Evolutionary conservation across 2,888 invertebrate species (phyloP).

Genomic region (Polymixis lichenea): DNA sequence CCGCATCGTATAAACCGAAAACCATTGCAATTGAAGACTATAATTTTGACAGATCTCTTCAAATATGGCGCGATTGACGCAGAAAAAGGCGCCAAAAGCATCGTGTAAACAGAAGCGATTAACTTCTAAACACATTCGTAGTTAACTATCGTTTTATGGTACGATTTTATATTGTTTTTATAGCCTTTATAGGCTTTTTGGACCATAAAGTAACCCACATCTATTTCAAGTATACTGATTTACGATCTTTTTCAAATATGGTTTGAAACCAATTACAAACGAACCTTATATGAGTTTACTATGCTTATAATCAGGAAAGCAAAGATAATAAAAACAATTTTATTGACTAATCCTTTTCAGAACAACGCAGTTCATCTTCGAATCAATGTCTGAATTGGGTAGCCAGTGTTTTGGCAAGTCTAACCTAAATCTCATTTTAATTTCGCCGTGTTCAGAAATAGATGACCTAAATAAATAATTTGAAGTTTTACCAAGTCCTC

Average conservation of each 20-base stretch:
- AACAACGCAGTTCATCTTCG: background rate
- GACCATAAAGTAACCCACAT: constrained; percentile 8
- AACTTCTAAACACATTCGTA: constrained; percentile 5
- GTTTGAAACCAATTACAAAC: constrained; percentile 4
- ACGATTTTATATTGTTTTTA: constrained; percentile 14
- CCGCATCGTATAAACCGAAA: background rate
- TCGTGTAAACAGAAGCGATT: constrained; percentile 27
- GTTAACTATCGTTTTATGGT: background rate
- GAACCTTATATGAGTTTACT: constrained; percentile 5
- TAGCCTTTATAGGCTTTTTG: background rate
- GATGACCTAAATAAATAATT: constrained; percentile 12
- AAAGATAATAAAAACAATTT: constrained; percentile 16
- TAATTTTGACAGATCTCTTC: constrained; percentile 9
- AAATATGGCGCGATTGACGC: constrained; percentile 13
- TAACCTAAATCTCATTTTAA: constrained; percentile 33
- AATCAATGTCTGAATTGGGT: constrained; percentile 10
- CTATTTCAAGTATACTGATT: constrained; percentile 20
- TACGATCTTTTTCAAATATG: constrained; percentile 16
- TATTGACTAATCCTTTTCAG: background rate
- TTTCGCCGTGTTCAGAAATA: constrained; percentile 9
- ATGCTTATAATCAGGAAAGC: background rate
- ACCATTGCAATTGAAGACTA: constrained; percentile 1
- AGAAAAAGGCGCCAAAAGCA: constrained; percentile 9
- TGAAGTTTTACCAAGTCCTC: background rate
- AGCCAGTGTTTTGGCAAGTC: constrained; percentile 10